Conservation (phyloP, 2,888 invertebrate genomes). For the Drosophila barbarae region DNA sequence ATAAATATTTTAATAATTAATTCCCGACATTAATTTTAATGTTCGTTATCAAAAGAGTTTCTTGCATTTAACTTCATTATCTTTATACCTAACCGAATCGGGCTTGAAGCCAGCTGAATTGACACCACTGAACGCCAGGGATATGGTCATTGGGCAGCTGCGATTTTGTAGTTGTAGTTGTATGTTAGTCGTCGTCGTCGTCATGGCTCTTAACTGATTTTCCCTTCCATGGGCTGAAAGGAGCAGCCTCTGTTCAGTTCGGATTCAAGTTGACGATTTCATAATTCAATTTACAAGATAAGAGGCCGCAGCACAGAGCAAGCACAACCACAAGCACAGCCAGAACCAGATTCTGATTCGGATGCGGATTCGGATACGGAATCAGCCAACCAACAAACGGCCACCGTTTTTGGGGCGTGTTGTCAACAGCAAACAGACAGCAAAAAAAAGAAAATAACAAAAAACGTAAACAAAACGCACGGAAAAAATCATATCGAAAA, state of each 20-base stretch:
- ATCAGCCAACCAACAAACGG: conserved; percentile 47
- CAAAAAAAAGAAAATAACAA: conserved; percentile 4
- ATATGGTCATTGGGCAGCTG: conserved; percentile 73
- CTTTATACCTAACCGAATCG: too few species aligned
- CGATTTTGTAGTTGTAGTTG: conserved; percentile 49
- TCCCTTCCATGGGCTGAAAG: conserved; percentile 68
- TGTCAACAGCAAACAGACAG: conserved; percentile 50
- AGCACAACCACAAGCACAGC: conserved; percentile 12
- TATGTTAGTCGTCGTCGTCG: conserved; percentile 46
- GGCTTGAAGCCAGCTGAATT: not conserved
- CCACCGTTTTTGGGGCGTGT: conserved; percentile 65
- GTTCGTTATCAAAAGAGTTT: not conserved
- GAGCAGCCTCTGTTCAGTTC: conserved; percentile 69
- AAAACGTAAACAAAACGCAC: conserved; percentile 33
- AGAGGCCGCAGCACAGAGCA: conserved; percentile 41
- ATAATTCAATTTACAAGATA: conserved; percentile 79
- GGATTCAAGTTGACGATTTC: conserved; percentile 77
- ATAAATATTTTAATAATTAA: not conserved
- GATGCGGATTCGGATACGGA: conserved; percentile 29
- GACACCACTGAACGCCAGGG: conserved; percentile 34
- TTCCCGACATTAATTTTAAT: not conserved
- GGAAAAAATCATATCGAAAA: conserved; percentile 42
- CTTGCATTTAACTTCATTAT: rapidly evolving
- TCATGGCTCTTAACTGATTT: conserved; percentile 75
- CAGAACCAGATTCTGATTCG: conserved; percentile 19